Conservation (phyloP, 2,888 invertebrate species). For the Drosophila koepferae region DNA sequence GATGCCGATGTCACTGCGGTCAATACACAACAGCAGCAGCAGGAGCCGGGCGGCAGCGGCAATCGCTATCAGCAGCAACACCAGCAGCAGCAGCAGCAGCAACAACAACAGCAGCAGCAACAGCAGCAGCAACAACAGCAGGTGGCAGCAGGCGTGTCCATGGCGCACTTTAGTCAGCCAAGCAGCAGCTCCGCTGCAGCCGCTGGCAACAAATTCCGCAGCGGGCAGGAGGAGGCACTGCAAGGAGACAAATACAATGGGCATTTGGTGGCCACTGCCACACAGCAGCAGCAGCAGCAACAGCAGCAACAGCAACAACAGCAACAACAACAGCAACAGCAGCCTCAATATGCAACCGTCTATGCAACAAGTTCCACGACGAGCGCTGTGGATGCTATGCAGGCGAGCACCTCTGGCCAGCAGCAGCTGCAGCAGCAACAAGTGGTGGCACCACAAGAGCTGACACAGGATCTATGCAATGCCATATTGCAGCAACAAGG, state of each 20-base stretch:
- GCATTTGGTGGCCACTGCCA: conserved; percentile 77
- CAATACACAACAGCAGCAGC: conserved; percentile 47
- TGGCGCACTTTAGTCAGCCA: conserved; percentile 87
- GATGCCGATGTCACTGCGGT: conserved; percentile 85
- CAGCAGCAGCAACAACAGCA: conserved; percentile 66
- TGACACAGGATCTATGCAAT: conserved; percentile 85
- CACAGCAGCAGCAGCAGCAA: conserved; percentile 74
- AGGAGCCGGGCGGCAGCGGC: conserved; percentile 63
- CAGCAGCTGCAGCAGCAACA: conserved; percentile 76
- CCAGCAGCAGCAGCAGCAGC: conserved; percentile 61
- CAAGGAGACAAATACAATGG: conserved; percentile 87
- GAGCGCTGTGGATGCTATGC: conserved; percentile 58
- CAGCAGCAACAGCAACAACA: conserved; percentile 76
- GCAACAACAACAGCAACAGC: conserved; percentile 51
- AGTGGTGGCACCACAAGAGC: conserved; percentile 82
- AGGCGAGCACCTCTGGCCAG: conserved; percentile 63
- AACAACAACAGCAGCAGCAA: conserved; percentile 69
- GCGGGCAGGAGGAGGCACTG: conserved; percentile 74
- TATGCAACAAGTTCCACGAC: conserved; percentile 67
- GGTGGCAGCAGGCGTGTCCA: conserved; percentile 77
- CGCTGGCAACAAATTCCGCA: conserved; percentile 86
- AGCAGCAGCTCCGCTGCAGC: conserved; percentile 38
- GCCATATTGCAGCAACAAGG: conserved; percentile 85
- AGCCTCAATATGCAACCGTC: conserved; percentile 81
- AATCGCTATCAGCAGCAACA: conserved; percentile 83